Evolutionary conservation across 2,888 invertebrate genomes (phyloP).

Genomic region (Serripes groenlandicus): DNA sequence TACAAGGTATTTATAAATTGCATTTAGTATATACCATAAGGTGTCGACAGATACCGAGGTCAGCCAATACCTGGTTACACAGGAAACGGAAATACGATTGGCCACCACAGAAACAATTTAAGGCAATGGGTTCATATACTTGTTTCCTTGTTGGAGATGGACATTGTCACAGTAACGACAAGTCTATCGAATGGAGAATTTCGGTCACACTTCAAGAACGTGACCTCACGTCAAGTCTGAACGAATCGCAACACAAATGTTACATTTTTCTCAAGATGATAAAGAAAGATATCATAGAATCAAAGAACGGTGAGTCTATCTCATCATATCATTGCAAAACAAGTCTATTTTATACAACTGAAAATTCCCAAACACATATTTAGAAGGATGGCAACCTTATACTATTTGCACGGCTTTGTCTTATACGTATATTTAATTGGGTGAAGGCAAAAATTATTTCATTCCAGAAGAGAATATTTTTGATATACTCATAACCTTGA

Average conservation of each 20-base stretch:
- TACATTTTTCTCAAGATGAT: constrained; percentile 43
- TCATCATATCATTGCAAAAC: constrained; percentile 36
- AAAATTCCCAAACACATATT: neutral
- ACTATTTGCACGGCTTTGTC: neutral
- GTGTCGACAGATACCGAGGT: neutral
- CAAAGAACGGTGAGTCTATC: neutral
- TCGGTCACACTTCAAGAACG: constrained; percentile 34
- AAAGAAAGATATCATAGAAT: constrained; percentile 16
- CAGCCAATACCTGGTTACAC: neutral
- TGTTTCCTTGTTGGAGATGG: constrained; percentile 24
- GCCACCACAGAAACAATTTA: neutral
- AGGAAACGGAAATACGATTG: neutral
- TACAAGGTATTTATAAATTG: no score
- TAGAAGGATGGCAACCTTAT: constrained; percentile 14
- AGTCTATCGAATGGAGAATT: constrained; percentile 37
- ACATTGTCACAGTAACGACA: constrained; percentile 9
- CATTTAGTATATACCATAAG: neutral
- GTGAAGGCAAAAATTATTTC: constrained; percentile 13
- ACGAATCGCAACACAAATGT: constrained; percentile 32
- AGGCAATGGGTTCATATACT: neutral
- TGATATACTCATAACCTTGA: neutral
- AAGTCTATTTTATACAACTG: constrained; percentile 11
- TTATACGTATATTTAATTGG: constrained; percentile 2
- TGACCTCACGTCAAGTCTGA: constrained; percentile 32
- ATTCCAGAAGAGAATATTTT: constrained; percentile 32